Conservation (phyloP, 2,888 invertebrate genomes). For the Nomada fabriciana region DNA sequence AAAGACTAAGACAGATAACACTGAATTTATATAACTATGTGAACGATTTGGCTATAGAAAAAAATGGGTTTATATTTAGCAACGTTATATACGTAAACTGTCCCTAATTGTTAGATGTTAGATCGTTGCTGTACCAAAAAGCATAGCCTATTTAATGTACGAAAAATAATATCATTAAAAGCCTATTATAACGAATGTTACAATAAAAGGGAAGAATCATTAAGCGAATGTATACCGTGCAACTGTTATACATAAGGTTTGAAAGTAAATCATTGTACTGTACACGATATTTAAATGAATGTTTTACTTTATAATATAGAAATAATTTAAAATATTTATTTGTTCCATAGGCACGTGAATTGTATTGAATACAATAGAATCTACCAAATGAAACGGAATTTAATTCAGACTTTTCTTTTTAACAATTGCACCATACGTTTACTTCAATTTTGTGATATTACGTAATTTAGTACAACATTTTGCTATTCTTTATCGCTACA, state of each 20-base stretch:
- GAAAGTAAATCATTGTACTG: conserved; percentile 61
- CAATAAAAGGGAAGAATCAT: conserved; percentile 56
- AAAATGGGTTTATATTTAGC: conserved; percentile 66
- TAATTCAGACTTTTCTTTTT: conserved; percentile 9
- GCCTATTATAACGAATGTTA: conserved; percentile 67
- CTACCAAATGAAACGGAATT: background rate
- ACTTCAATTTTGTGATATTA: conserved; percentile 34
- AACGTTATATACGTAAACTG: conserved; percentile 66
- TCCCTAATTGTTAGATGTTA: conserved; percentile 75
- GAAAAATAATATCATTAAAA: conserved; percentile 61
- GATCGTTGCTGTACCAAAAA: conserved; percentile 73
- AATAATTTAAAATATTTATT: conserved; percentile 43
- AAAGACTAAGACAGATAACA: conserved; percentile 56
- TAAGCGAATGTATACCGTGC: conserved; percentile 66
- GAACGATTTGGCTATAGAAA: conserved; percentile 60
- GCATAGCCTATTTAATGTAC: conserved; percentile 68
- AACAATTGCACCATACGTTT: background rate
- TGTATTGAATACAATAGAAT: conserved; percentile 16
- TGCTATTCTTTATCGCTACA: background rate
- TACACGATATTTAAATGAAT: conserved; percentile 57
- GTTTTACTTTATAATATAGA: conserved; percentile 48
- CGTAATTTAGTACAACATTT: conserved; percentile 26
- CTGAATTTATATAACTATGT: conserved; percentile 63
- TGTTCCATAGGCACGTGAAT: conserved; percentile 24
- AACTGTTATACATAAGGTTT: conserved; percentile 66